Conservation (phyloP, 37 sponge, comb jelly and placozoan genomes). For the Spongia lamella region DNA sequence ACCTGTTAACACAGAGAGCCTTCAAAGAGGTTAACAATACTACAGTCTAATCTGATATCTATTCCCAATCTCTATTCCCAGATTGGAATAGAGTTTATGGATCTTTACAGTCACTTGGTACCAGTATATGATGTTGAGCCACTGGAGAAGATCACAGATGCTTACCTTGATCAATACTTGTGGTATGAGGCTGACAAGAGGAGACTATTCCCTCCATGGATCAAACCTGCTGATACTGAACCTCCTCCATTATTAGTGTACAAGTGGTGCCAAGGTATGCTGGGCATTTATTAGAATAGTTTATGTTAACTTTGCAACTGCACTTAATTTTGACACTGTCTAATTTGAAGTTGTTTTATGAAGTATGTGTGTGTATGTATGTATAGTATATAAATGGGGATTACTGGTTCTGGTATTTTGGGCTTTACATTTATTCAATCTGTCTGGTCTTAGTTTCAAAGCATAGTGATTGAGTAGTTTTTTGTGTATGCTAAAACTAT, state of each 20-base stretch:
- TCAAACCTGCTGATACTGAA: slow-evolving; percentile 98
- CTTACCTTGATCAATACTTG: slow-evolving; percentile 99
- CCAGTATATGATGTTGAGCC: slow-evolving; percentile 99
- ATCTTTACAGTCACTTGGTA: slow-evolving; percentile 94
- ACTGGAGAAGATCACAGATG: slow-evolving; percentile 99
- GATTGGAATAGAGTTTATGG: slow-evolving; percentile 99
- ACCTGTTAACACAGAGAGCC: slow-evolving; percentile 94
- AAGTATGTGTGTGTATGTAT: slow-evolving; percentile 2
- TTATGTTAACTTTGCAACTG: too few species aligned
- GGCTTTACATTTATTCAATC: not conserved
- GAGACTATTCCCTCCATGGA: slow-evolving; percentile 98
- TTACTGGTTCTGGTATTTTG: not conserved
- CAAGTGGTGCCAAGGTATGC: slow-evolving; percentile 98
- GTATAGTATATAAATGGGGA: not conserved
- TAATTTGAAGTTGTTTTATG: too few species aligned
- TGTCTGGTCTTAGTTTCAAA: too few species aligned
- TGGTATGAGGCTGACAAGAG: slow-evolving; percentile 99
- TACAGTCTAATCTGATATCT: not conserved
- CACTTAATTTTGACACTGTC: too few species aligned
- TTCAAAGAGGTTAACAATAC: slow-evolving; percentile 89
- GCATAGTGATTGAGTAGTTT: too few species aligned
- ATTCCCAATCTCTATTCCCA: not conserved
- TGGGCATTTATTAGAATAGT: too few species aligned
- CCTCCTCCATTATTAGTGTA: slow-evolving; percentile 97
- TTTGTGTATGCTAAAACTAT: too few species aligned